phyloP scores from a whole-genome alignment of 2,888 invertebrate genomes.

The Phyllotreta striolata region DNA sequence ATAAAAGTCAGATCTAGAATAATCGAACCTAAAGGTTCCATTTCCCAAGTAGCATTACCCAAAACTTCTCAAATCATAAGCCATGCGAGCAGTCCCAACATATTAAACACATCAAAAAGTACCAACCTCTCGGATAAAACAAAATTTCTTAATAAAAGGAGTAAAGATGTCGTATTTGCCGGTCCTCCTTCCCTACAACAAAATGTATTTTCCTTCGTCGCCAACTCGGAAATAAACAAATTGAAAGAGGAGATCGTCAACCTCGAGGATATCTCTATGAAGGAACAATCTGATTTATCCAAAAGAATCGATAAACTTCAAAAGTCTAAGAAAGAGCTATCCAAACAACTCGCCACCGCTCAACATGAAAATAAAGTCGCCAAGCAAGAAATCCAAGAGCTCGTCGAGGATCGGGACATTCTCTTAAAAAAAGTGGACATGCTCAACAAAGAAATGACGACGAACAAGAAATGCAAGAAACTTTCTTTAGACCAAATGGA shows the following conservation, averaged over 20 bases:
- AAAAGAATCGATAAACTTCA: conserved; percentile 51
- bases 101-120: no score
- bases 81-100: no score
- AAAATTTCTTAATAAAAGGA: no score
- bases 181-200: no score
- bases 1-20: no score
- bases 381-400: conserved; percentile 55
- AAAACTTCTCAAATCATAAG: no score
- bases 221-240: conserved; percentile 31
- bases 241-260: conserved; percentile 52
- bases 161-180: no score
- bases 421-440: conserved; percentile 52
- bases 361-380: conserved; percentile 55
- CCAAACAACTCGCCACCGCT: conserved; percentile 45
- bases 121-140: no score
- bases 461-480: conserved; percentile 55
- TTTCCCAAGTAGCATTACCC: no score
- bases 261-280: conserved; percentile 50
- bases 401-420: conserved; percentile 49
- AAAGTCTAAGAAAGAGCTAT: conserved; percentile 54
- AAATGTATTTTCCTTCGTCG: neutral
- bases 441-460: conserved; percentile 55
- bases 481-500: conserved; percentile 54
- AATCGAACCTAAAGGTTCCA: no score
- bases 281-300: conserved; percentile 51